These are phyloP conservation scores for Pomacea canaliculata DNA, from an alignment of 2,888 invertebrate species.

Conservation along the genomic window DNA sequence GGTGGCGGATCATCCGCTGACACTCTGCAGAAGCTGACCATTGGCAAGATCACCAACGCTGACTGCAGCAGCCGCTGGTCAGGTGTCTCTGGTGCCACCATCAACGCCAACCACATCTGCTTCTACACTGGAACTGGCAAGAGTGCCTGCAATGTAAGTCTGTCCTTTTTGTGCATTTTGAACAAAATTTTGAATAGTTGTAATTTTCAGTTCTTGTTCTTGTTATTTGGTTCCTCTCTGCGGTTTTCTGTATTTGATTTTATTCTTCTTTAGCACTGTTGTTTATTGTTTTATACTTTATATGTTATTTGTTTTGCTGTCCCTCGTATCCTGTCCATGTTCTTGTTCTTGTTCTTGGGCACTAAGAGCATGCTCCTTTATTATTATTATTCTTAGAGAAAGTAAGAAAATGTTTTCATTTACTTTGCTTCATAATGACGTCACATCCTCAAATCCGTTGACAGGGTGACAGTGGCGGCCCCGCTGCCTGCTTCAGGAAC, in stretches of 20 bases:
- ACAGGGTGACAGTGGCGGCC: conserved; percentile 52
- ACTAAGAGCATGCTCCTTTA: too few relatives aligned
- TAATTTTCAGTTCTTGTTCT: background rate
- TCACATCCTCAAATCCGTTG: background rate
- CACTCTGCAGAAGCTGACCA: conserved; percentile 34
- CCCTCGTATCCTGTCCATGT: too few relatives aligned
- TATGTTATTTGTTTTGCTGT: too few relatives aligned
- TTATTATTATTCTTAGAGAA: too few relatives aligned
- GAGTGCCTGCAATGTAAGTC: conserved; percentile 40
- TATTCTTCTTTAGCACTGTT: background rate
- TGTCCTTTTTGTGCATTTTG: background rate
- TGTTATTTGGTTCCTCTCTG: background rate
- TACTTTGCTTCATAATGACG: background rate
- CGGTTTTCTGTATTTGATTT: background rate
- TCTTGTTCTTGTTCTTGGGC: too few relatives aligned
- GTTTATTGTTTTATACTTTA: too few relatives aligned
- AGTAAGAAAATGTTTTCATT: too few relatives aligned
- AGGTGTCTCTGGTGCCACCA: conserved; percentile 19
- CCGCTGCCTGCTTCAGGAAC: conserved; percentile 35
- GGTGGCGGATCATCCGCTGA: conserved; percentile 30
- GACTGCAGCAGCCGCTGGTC: conserved; percentile 34
- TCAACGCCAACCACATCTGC: conserved; percentile 40
- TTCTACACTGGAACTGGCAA: conserved; percentile 32
- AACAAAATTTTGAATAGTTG: too few relatives aligned
- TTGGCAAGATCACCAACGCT: conserved; percentile 32